Evolutionary conservation across 2,113 vertebrate species (phyloP), one percentile per base, ranked within the genome.

Genomic region (Chionodraco myersi): DNA sequence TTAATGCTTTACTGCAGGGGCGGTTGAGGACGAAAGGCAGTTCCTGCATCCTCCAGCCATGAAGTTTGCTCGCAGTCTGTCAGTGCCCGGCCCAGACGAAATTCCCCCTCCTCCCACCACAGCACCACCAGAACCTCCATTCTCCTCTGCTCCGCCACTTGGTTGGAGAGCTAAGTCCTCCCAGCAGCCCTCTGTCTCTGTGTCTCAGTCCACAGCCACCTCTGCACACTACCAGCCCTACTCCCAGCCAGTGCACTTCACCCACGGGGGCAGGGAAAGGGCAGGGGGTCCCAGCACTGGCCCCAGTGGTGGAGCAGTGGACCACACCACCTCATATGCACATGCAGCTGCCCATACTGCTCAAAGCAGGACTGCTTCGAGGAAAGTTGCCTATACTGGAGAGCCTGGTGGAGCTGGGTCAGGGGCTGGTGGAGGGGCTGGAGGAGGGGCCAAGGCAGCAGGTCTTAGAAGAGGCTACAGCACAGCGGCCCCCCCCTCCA

Each of bases 21-120:
- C 95, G 23, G 89, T 94, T 8, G 97, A 98, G 79, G 97, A 98
- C 41, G 97, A 98, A 45, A 95, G 92, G 83, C 96, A 96, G 78
- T 96, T 94, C 79, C 94, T 98, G 56, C 93, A 96, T 64, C 96
- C 97, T 85, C 97, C 97, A 2, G 82, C 94, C 64, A 92, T 97
- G 94, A 97, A 97, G 91, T 97, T 98, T 80, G 95, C 96, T 77
- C 95, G 97, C 54, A 98, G 97, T 88, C 93, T 97, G 74, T 98
- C 97, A 0, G 97, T 98, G 72, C 97, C 97, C 0, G 96, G 96
- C 10, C 96, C 97, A 0, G 97, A 97, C 51, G 97, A 98, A 70
- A 97, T 98, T 74, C 97, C 97, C 8, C 97, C 96, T 0, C 97
- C 97, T 14, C 97, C 97, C n/a, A 97, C 97, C 68, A 97, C 97